Percentiles rank a stretch among this genome's conserved stretches.
Conservation (phyloP, 2,888 invertebrate species). For the Eueremaeus valkanovi region DNA sequence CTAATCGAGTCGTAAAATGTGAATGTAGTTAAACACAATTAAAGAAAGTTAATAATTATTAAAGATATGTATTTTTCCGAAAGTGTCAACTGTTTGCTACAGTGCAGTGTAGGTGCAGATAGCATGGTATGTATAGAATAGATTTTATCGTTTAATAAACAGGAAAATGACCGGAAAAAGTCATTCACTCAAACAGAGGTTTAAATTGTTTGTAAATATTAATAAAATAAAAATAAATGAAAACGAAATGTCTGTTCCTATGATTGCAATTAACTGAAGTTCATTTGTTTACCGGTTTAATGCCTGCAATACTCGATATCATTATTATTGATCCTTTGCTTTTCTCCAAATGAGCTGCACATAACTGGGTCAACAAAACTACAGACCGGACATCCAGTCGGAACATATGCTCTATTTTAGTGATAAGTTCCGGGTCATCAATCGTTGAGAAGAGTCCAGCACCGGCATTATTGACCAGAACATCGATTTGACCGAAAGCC, state of each 20-base stretch:
- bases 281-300: slow-evolving; percentile 26
- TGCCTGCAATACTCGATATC: slow-evolving; percentile 10
- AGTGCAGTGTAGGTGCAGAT: too few relatives aligned
- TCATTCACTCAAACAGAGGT: too few relatives aligned
- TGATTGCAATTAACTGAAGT: too few relatives aligned
- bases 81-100: too few relatives aligned
- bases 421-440: slow-evolving; percentile 6
- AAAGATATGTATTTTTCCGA: too few relatives aligned
- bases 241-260: too few relatives aligned
- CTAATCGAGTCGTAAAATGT: too few relatives aligned
- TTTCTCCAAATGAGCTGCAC: slow-evolving; percentile 19
- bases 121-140: too few relatives aligned
- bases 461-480: slow-evolving; percentile 39
- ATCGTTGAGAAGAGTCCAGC: background rate
- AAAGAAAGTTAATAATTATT: background rate
- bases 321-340: slow-evolving; percentile 12
- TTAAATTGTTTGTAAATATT: too few relatives aligned
- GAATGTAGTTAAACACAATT: background rate
- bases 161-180: too few relatives aligned
- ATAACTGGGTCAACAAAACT: slow-evolving; percentile 31
- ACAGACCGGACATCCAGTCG: slow-evolving; percentile 24
- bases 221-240: too few relatives aligned
- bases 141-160: too few relatives aligned
- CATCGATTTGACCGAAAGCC: slow-evolving; percentile 11
- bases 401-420: slow-evolving; percentile 24